phyloP scores from a whole-genome alignment of 30 jellyfish, hydroid and myxozoan species.

The Aurelia aurita region DNA sequence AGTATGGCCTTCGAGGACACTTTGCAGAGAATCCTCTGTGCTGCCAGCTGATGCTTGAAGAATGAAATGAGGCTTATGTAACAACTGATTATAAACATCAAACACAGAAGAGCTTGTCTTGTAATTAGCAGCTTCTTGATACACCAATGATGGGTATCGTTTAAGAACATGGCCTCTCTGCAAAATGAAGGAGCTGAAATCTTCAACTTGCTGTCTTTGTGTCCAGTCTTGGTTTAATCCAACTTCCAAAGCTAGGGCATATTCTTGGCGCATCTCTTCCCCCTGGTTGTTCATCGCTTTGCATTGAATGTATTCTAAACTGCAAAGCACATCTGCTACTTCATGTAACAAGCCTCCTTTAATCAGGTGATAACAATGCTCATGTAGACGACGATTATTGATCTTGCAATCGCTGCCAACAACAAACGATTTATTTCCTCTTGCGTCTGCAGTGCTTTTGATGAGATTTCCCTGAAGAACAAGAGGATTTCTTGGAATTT shows the following conservation, averaged over 20 bases:
- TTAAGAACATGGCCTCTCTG: conserved; percentile 48
- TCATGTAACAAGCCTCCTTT: conserved; percentile 40
- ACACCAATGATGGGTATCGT: conserved; percentile 26
- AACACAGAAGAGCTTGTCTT: neutral
- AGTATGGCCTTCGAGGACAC: conserved; percentile 36
- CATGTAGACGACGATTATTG: conserved; percentile 37
- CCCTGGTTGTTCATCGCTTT: conserved; percentile 3
- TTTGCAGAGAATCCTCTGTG: neutral
- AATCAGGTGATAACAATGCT: conserved; percentile 37
- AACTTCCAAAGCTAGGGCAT: neutral
- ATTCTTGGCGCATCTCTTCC: conserved; percentile 25
- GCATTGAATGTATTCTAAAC: conserved; percentile 31
- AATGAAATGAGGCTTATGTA: neutral
- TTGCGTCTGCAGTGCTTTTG: conserved; percentile 1
- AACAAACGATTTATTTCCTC: conserved; percentile 13
- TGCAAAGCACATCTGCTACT: conserved; percentile 27
- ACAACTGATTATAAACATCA: neutral
- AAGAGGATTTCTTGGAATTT: conserved; percentile 51
- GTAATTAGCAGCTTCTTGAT: conserved; percentile 50
- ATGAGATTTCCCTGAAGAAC: conserved; percentile 42
- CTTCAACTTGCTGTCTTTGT: conserved; percentile 3
- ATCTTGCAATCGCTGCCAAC: conserved; percentile 21
- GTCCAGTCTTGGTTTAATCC: neutral
- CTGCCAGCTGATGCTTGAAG: neutral
- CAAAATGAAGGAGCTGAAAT: conserved; percentile 42